phyloP scores from a whole-genome alignment of 2,888 invertebrate species.

The Eupithecia subfuscata region DNA sequence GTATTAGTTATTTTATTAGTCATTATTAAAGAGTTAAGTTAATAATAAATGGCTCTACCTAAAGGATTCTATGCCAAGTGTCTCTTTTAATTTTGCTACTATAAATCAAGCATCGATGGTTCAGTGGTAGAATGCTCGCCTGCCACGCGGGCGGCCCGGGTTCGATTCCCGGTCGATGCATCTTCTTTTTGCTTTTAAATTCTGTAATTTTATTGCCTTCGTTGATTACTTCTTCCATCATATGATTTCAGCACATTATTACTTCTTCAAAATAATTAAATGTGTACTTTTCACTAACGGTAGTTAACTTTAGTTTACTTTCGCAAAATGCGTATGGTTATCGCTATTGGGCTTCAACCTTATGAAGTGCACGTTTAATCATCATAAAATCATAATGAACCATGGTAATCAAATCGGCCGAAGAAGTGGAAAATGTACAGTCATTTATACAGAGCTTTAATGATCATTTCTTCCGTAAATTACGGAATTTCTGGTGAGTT shows the following conservation, averaged over 20 bases:
- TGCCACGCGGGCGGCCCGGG: conserved; percentile 84
- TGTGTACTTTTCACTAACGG: neutral
- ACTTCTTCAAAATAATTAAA: neutral
- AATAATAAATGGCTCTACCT: no score
- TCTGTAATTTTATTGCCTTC: neutral
- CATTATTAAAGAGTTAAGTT: no score
- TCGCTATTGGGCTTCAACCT: neutral
- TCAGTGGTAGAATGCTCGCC: conserved; percentile 85
- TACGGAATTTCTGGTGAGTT: conserved; percentile 9
- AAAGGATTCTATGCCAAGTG: no score
- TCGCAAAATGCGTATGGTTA: neutral
- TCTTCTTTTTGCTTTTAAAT: conserved; percentile 47
- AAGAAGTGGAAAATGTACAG: conserved; percentile 23
- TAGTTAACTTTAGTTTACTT: neutral
- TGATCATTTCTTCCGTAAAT: conserved; percentile 23
- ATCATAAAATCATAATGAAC: conserved; percentile 20
- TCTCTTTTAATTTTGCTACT: neutral
- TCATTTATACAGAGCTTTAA: conserved; percentile 16
- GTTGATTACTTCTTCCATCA: neutral
- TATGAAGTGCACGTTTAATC: conserved; percentile 3
- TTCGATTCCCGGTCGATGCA: conserved; percentile 83
- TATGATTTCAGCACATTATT: neutral
- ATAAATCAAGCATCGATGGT: conserved; percentile 77
- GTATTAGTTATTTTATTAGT: no score
- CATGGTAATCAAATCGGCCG: conserved; percentile 4